Evolutionary conservation across 2,113 vertebrate genomes (phyloP).

Genomic region (Sisor rabdophorus): DNA sequence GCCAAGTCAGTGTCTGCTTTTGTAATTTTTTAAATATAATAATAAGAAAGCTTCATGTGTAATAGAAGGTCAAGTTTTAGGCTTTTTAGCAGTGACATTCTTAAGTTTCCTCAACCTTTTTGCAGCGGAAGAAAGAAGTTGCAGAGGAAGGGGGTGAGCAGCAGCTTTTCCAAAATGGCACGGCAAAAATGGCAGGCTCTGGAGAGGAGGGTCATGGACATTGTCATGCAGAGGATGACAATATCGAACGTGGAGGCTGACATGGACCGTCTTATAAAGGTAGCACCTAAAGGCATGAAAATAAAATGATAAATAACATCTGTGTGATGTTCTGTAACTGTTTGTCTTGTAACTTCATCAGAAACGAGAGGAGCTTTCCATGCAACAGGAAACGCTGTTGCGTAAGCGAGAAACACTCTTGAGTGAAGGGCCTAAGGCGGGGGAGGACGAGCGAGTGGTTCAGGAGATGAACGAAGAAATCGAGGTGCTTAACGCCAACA

Average conservation of each 20-base stretch:
- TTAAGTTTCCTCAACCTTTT: too few relatives aligned
- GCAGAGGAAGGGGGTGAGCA: slow-evolving; percentile 77
- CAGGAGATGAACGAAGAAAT: slow-evolving; percentile 92
- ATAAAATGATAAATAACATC: too few relatives aligned
- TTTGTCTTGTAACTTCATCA: slow-evolving; percentile 46
- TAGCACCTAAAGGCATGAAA: slow-evolving; percentile 36
- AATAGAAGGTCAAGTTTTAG: neutral
- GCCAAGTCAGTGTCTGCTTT: slow-evolving; percentile 44
- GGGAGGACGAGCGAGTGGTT: slow-evolving; percentile 77
- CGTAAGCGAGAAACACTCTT: slow-evolving; percentile 79
- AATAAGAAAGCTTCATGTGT: neutral
- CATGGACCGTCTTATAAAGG: slow-evolving; percentile 96
- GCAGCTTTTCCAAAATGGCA: slow-evolving; percentile 82
- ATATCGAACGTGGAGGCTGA: slow-evolving; percentile 88
- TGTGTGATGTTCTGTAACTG: neutral
- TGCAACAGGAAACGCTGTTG: slow-evolving; percentile 83
- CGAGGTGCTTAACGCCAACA: slow-evolving; percentile 90
- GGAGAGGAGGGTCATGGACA: slow-evolving; percentile 85
- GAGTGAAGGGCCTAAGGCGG: slow-evolving; percentile 75
- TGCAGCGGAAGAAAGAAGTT: slow-evolving; percentile 78
- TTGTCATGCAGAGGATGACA: slow-evolving; percentile 97
- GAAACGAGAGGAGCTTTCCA: slow-evolving; percentile 94
- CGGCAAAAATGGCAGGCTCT: slow-evolving; percentile 93
- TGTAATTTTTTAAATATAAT: neutral
- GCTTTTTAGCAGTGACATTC: too few relatives aligned